Conservation (phyloP, 2,797 vertebrate species). For the Cichlasoma orientale region DNA sequence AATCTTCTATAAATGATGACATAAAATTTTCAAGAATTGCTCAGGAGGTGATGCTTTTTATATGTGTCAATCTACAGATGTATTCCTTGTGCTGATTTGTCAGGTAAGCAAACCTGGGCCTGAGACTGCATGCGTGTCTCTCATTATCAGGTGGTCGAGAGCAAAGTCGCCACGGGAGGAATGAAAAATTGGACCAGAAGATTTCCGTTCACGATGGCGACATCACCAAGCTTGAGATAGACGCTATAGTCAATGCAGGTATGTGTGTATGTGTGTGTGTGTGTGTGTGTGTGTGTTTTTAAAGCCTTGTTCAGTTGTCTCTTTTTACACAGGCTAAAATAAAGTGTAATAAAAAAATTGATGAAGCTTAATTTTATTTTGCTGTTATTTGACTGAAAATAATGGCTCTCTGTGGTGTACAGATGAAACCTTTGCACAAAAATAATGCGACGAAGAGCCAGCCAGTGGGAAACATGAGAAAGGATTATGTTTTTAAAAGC, state of each 20-base stretch:
- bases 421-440: neutral
- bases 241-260: conserved; percentile 90
- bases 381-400: neutral
- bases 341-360: neutral
- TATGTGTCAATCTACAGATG: neutral
- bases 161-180: conserved; percentile 45
- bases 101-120: neutral
- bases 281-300: neutral
- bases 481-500: conserved; percentile 25
- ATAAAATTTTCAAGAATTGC: neutral
- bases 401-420: neutral
- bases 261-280: conserved; percentile 19
- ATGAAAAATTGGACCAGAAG: conserved; percentile 83
- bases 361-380: neutral
- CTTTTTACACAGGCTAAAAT: neutral
- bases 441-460: neutral
- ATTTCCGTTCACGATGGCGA: conserved; percentile 87
- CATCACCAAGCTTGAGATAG: conserved; percentile 90
- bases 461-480: conserved; percentile 5
- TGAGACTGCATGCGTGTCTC: conserved; percentile 1
- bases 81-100: neutral
- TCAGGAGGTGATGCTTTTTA: neutral
- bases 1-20: neutral
- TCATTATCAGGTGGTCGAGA: conserved; percentile 44
- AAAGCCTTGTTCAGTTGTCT: neutral